Conservation (phyloP, 2,888 invertebrate genomes). For the Tanypteryx hageni region DNA sequence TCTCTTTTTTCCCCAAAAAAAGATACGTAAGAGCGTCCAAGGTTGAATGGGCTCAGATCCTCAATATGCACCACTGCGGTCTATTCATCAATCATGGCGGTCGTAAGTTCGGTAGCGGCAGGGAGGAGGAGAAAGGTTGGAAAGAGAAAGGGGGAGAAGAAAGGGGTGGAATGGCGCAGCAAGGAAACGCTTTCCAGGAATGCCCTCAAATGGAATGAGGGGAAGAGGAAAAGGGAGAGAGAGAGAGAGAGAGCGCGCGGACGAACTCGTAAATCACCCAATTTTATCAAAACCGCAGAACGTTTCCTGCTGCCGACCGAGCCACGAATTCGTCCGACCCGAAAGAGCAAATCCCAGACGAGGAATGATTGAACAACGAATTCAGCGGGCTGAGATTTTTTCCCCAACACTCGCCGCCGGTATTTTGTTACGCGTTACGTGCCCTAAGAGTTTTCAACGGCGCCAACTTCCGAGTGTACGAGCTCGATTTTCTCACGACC, state of each 20-base stretch:
- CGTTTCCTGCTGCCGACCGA: background rate
- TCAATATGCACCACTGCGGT: slow-evolving; percentile 9
- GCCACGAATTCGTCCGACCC: background rate
- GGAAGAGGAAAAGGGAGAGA: background rate
- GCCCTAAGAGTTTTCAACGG: too few species aligned
- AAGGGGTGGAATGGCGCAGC: background rate
- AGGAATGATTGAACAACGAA: background rate
- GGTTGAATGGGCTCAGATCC: background rate
- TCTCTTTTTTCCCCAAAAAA: background rate
- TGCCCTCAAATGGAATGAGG: background rate
- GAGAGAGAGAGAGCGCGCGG: background rate
- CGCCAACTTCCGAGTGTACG: background rate
- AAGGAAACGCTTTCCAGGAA: background rate
- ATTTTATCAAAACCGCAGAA: background rate
- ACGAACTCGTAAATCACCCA: slow-evolving; percentile 56
- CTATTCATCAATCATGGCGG: slow-evolving; percentile 52
- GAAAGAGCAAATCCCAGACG: background rate
- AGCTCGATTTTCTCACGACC: background rate
- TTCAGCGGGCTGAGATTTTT: background rate
- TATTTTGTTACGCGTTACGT: background rate
- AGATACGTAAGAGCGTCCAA: background rate
- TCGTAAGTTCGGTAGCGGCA: background rate
- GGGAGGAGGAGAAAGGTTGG: background rate
- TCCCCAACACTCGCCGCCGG: background rate
- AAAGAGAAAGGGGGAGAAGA: background rate